These are phyloP conservation scores for Eulimnadia texana DNA, from an alignment of 1,140 invertebrate genomes.

Conservation along the genomic window DNA sequence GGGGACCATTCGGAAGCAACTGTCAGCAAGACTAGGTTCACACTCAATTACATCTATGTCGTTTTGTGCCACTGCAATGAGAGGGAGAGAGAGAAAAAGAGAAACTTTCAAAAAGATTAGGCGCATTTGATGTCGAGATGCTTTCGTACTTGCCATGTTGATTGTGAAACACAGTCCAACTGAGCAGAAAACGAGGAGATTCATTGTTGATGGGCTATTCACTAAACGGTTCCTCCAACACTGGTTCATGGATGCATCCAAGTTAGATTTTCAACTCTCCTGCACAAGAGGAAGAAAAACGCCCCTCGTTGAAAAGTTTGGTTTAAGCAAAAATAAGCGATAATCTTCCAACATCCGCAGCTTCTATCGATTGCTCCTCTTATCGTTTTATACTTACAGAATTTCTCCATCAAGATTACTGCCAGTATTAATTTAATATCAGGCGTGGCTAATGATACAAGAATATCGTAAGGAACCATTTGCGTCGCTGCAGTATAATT, in stretches of 20 bases:
- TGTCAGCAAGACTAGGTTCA: constrained; percentile 9
- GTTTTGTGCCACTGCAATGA: background rate
- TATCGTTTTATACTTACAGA: no score
- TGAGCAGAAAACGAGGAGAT: background rate
- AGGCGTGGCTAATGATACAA: no score
- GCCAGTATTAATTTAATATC: no score
- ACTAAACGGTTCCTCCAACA: background rate
- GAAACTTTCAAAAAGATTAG: background rate
- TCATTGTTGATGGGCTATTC: background rate
- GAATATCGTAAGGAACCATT: no score
- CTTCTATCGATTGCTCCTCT: no score
- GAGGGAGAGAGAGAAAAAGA: background rate
- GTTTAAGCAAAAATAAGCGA: no score
- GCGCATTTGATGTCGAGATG: background rate
- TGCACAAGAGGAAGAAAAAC: no score
- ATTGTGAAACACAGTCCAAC: background rate
- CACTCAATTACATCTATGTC: constrained; percentile 6
- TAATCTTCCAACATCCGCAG: no score
- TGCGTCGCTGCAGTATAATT: no score
- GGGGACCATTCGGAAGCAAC: constrained; percentile 9
- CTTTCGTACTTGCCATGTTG: background rate
- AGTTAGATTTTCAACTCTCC: background rate
- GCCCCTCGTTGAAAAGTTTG: no score
- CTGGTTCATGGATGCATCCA: background rate
- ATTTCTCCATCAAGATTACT: no score